Conservation (phyloP, 2,797 vertebrate genomes). For the Picus viridis region DNA sequence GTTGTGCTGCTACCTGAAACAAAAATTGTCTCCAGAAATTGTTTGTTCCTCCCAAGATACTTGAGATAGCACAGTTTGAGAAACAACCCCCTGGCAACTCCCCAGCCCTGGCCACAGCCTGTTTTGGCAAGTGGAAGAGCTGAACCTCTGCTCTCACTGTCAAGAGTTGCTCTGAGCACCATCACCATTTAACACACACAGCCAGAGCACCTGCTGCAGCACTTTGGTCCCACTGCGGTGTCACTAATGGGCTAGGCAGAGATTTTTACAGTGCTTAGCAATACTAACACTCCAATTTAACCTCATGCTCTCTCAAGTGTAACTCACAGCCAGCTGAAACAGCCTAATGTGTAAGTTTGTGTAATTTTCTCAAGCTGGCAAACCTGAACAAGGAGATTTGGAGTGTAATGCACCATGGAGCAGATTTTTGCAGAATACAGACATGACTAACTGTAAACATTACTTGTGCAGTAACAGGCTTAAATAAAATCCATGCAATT, state of each 20-base stretch:
- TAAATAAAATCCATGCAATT: neutral
- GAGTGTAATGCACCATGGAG: neutral
- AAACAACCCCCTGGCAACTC: neutral
- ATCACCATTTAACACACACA: neutral
- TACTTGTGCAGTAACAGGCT: neutral
- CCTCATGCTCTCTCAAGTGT: neutral
- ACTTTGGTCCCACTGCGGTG: too few relatives aligned
- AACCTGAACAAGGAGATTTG: neutral
- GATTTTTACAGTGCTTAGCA: neutral
- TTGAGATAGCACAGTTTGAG: neutral
- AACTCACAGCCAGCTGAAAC: neutral
- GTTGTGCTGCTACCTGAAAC: neutral
- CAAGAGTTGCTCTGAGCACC: too few relatives aligned
- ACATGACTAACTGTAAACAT: neutral
- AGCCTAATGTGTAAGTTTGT: neutral
- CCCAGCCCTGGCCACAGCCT: rapidly evolving
- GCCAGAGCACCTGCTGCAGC: neutral
- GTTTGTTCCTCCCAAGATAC: neutral
- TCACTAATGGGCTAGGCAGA: neutral
- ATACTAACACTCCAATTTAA: neutral
- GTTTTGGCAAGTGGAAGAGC: rapidly evolving
- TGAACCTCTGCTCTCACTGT: neutral
- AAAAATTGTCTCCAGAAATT: neutral
- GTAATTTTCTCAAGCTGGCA: neutral
- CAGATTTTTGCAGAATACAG: neutral